Base-by-base conservation (phyloP, 2,888 invertebrate species). In the Nymphalis urticae region DNA sequence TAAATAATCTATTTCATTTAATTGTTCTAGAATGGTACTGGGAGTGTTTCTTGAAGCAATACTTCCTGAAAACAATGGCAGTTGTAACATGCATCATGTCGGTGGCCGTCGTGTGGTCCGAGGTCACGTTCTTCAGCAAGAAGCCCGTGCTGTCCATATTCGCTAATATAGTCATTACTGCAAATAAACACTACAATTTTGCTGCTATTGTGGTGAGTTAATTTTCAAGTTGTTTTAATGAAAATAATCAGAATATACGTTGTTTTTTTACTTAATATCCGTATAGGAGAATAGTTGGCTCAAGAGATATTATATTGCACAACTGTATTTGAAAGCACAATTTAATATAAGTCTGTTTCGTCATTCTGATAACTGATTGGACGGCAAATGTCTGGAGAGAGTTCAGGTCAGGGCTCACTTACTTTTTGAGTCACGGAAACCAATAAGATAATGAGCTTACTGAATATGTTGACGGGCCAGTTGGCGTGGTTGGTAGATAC, bases 61-160 rank as follows among this genome's bases (percentile, higher is more conserved):
- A 97, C 80, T 94, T 96, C 71, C 93, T 97, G 77, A 96, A 96
- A 84, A 83, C 94, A 0, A 86, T 96, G 75, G 96, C 98, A 2
- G 91, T 97, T 36, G 77, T 95, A 16, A 95, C 97, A 0, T 96
- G 95, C 2, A 86, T 95, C 53, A 94, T 99, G 87, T 98, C 99
- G 0, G 90, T 96, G 32, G 95, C 97, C 82, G 98, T 99, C 48
- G 97, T 99, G n/a, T 99, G 99, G 99, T 99, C 99, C 0, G 99
- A 99, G 92, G 95, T 99, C 80, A 98, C 99, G 1, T 99, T 99
- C 92, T 99, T 99, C 93, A 96, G 97, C 82, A 96, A 96, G 79
- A 91, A 94, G 32, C 99, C 99, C 0, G 97, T 98, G 27, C 93
- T 99, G 4, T 99, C 99, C 1, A 94, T 99, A 75, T 99, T 99